Conservation (phyloP, 2,113 vertebrate species). For the Dryoscopus gambensis region DNA sequence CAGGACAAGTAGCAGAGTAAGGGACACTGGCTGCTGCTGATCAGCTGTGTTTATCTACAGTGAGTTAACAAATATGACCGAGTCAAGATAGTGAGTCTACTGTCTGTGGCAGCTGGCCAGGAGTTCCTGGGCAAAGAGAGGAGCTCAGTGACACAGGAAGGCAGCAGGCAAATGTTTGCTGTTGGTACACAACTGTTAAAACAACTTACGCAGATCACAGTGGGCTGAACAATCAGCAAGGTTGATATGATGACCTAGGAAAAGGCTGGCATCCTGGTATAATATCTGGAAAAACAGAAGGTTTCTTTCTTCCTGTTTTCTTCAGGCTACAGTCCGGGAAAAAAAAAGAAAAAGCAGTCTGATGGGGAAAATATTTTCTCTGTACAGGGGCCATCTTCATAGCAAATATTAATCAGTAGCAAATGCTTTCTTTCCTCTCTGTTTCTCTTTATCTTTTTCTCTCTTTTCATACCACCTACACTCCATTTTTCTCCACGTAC, state of each 20-base stretch:
- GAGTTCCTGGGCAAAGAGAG: slow-evolving; percentile 7
- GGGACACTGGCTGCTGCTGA: not conserved
- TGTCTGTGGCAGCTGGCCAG: slow-evolving; percentile 34
- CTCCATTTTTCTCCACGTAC: not conserved
- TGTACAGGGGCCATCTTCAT: not conserved
- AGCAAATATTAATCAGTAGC: not conserved
- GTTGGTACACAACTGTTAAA: slow-evolving; percentile 47
- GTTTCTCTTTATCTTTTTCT: not conserved
- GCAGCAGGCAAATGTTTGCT: slow-evolving; percentile 53
- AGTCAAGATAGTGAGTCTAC: not conserved
- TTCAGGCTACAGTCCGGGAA: slow-evolving; percentile 13
- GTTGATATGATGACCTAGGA: not conserved
- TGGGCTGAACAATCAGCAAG: not conserved
- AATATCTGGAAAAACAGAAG: not conserved
- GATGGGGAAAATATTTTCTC: slow-evolving; percentile 2
- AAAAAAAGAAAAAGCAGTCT: not conserved
- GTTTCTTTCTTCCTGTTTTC: slow-evolving; percentile 39
- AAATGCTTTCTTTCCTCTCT: not conserved
- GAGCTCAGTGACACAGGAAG: slow-evolving; percentile 57
- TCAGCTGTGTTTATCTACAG: slow-evolving; percentile 53
- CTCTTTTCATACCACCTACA: not conserved
- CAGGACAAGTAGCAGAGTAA: not conserved
- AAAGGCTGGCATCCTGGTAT: not conserved
- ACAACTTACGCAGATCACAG: slow-evolving; percentile 60
- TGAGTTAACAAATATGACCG: not conserved